Base-by-base conservation (phyloP, 30 jellyfish, hydroid and myxozoan species). In the Hydractinia symbiolongicarpus region DNA sequence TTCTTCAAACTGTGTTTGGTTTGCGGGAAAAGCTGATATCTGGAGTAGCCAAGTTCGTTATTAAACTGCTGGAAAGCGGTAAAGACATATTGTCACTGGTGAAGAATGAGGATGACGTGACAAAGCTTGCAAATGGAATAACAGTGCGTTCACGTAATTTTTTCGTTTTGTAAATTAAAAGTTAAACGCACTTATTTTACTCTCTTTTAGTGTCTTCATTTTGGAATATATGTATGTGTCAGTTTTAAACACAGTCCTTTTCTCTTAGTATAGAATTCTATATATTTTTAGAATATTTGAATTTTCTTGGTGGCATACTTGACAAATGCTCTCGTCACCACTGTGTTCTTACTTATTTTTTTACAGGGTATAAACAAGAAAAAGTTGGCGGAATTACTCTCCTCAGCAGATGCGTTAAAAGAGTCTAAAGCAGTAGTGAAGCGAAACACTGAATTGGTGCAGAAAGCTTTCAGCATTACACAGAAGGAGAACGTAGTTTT, bases 291-390 rank as follows among this genome's bases (percentile, higher is more conserved):
- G 44, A 30, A 30, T 30, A 2, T 30, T 30, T 30, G 44, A 30
- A 30, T 30, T 30, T 30, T 30, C 44, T 30, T 30, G 1, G 44
- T 30, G 1, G 2, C 1, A 30, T 30, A 30, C 1, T 30, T 30
- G 44, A 1, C 44, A 30, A 30, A 30, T 30, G 44, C 2, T 30
- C 44, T 30, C 2, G 44, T 30, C 44, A 30, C 30, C 57, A 3
- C 0, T 1, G 9, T 17, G 4, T 71, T 4, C 4, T 71, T 8
- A 15, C 17, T 0, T 71, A 4, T 4, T 15, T 8, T 5, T 76
- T 72, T 66, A 14, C 64, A 89, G 96, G 97, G 97, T 9, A 70
- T 89, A 60, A 89, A 89, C 82, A 89, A 89, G 86, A 89, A 89
- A 80, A 89, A 76, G 54, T 57, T 89, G 87, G 44, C 40, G 50